Base-by-base conservation (phyloP, 2,888 invertebrate genomes). In the Drosophila seclusa region DNA sequence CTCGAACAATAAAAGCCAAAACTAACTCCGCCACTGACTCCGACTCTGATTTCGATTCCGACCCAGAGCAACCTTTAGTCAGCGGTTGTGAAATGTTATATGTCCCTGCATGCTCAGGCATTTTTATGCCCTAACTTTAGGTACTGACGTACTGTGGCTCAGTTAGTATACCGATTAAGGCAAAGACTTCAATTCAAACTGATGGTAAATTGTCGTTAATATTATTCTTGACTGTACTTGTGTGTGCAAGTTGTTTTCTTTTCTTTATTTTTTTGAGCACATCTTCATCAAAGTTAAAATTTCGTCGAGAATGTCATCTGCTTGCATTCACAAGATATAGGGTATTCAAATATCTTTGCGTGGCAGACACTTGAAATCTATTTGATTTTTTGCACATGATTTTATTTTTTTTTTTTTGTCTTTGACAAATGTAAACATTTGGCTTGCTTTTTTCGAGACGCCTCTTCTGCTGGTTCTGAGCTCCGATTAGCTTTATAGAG, bases 381-480 rank as follows among this genome's bases (percentile, higher is more conserved):
- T 62, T 65, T 61, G 40, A 61, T 59, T 62, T 40, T 31, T 60
- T 72, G 27, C 40, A 29, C 54, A 68, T 61, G 60, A 13, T 21
- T 8, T 36, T 55, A 71, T 57, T 61, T 55, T 55, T 68, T 70
- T 65, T 59, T 73, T 64, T 68, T 73, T 8, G 34, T 82, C 86
- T 85, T 78, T 86, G 86, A 85, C 82, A 86, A 87, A 83, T 87
- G 88, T 85, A 87, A 85, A 85, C 88, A 85, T 69, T 73, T 65
- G 58, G 42, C 38, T 59, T 54, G 62, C 65, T 72, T 64, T 67
- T 62, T 62, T 61, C 52, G 40, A 29, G n/a, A 24, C 60, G 29
- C 40, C 54, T 59, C 34, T 48, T 18, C 13, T 50, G 36, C 58
- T 40, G 34, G 52, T 24, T 48, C 38, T 45, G 48, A 42, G 53